Evolutionary conservation across 2,797 vertebrate genomes (phyloP).

Genomic region (Sebastes cheni): DNA sequence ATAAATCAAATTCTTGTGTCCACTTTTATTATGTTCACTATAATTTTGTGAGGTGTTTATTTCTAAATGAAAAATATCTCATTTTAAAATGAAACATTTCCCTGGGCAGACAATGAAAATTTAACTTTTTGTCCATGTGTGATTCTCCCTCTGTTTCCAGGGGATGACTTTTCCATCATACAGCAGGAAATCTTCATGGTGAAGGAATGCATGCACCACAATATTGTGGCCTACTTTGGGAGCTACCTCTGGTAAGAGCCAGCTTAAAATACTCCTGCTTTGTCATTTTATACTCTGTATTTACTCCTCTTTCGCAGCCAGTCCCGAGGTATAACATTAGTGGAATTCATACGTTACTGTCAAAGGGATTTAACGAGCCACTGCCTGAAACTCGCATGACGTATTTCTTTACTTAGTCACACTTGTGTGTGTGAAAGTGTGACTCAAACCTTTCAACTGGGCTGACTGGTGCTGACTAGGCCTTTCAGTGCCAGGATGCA

Average conservation of each 20-base stretch:
- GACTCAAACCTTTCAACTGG: conserved; percentile 45
- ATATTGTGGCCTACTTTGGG: conserved; percentile 98
- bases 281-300: conserved; percentile 26
- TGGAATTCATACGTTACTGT: conserved; percentile 22
- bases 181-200: conserved; percentile 99
- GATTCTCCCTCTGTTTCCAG: conserved; percentile 80
- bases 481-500: conserved; percentile 33
- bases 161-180: conserved; percentile 98
- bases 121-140: conserved; percentile 34
- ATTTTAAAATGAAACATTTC: conserved; percentile 14
- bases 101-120: conserved; percentile 13
- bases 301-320: background rate
- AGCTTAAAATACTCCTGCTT: conserved; percentile 34
- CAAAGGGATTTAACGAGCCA: conserved; percentile 5
- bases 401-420: conserved; percentile 42
- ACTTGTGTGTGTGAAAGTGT: conserved; percentile 51
- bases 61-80: conserved; percentile 9
- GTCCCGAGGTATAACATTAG: background rate
- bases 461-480: conserved; percentile 42
- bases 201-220: conserved; percentile 98
- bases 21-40: background rate
- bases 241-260: conserved; percentile 96
- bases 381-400: conserved; percentile 35
- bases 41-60: conserved; percentile 14
- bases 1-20: background rate